Percentiles rank a stretch among this genome's conserved stretches.
phyloP scores from a whole-genome alignment of 2,888 invertebrate species.

The Apamea epomidion region DNA sequence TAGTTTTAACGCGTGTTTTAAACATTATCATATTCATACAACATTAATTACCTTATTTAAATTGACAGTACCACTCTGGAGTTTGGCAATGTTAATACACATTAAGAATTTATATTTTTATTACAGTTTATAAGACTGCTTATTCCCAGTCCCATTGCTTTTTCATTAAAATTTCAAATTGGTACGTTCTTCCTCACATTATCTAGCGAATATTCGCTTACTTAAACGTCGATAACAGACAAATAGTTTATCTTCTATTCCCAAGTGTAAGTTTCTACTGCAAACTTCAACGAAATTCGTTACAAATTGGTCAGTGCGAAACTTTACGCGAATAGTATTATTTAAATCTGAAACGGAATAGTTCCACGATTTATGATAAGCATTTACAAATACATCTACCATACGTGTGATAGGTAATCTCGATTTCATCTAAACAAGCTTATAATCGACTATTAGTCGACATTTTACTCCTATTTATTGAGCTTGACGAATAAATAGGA shows the following conservation, averaged over 20 bases:
- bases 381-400: slow-evolving; percentile 48
- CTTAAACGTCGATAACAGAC: slow-evolving; percentile 38
- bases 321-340: slow-evolving; percentile 44
- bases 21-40: slow-evolving; percentile 33
- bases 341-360: slow-evolving; percentile 31
- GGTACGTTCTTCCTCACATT: slow-evolving; percentile 31
- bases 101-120: slow-evolving; percentile 17
- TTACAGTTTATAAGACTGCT: slow-evolving; percentile 15
- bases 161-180: slow-evolving; percentile 29
- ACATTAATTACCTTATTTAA: slow-evolving; percentile 45
- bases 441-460: slow-evolving; percentile 21
- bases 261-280: slow-evolving; percentile 53
- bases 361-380: slow-evolving; percentile 23
- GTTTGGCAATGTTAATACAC: slow-evolving; percentile 55
- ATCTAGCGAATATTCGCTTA: slow-evolving; percentile 56
- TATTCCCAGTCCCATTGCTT: not conserved
- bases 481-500: slow-evolving; percentile 17
- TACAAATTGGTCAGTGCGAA: slow-evolving; percentile 59
- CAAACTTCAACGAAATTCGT: slow-evolving; percentile 44
- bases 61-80: slow-evolving; percentile 55
- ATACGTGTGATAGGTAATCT: slow-evolving; percentile 22
- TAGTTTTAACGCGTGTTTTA: slow-evolving; percentile 41
- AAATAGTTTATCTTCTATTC: slow-evolving; percentile 35
- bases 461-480: slow-evolving; percentile 12
- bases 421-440: slow-evolving; percentile 30